Conservation (phyloP, 2,113 vertebrate genomes). For the Nycticorax nycticorax region DNA sequence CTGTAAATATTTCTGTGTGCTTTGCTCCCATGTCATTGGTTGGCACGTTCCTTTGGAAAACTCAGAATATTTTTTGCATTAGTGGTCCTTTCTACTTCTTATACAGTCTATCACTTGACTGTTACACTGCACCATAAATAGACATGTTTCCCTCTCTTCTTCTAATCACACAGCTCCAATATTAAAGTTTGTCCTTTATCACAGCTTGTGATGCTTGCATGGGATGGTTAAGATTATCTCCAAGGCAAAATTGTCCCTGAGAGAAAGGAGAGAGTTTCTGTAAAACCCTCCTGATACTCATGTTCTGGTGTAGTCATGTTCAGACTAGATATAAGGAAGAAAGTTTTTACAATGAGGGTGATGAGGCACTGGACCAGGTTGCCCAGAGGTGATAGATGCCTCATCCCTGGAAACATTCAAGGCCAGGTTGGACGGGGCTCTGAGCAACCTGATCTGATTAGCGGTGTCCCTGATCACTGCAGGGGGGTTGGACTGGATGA, state of each 20-base stretch:
- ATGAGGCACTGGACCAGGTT: too few species aligned
- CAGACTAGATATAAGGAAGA: too few species aligned
- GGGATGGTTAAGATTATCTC: background rate
- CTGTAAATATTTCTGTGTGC: background rate
- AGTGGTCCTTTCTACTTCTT: background rate
- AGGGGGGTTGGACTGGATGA: too few species aligned
- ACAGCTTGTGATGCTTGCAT: background rate
- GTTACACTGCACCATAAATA: background rate
- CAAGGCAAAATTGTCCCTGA: background rate
- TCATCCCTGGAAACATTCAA: too few species aligned
- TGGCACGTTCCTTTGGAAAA: background rate
- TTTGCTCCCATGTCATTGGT: background rate
- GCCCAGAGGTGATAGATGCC: too few species aligned
- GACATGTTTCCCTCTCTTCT: background rate
- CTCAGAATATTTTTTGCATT: background rate
- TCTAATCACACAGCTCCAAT: background rate
- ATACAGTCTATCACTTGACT: background rate
- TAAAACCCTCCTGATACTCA: background rate
- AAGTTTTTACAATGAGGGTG: too few species aligned
- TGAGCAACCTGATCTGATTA: too few species aligned
- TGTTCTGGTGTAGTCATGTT: background rate
- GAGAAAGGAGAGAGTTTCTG: background rate
- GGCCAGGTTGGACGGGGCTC: too few species aligned
- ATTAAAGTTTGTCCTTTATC: background rate
- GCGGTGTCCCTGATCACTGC: too few species aligned